Conservation (phyloP, 2,113 vertebrate species). For the Sinocyclocheilus maitianheensis region DNA sequence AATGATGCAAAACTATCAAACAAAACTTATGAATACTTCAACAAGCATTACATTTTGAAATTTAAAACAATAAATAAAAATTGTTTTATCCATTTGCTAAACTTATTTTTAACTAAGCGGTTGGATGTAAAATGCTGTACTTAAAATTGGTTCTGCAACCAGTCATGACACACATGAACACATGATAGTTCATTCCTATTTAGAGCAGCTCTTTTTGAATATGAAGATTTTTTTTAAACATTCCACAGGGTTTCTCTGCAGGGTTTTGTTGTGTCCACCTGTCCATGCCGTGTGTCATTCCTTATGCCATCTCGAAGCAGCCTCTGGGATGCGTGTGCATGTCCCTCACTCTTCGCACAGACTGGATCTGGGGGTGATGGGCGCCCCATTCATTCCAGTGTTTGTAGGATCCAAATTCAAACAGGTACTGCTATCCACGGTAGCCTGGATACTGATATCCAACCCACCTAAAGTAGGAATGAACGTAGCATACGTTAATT, state of each 20-base stretch:
- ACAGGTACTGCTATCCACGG: conserved; percentile 81
- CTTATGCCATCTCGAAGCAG: conserved; percentile 76
- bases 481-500: neutral
- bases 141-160: neutral
- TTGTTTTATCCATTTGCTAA: neutral
- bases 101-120: neutral
- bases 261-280: conserved; percentile 39
- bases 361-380: conserved; percentile 81
- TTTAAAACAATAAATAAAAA: neutral
- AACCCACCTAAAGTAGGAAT: conserved; percentile 74
- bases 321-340: conserved; percentile 81
- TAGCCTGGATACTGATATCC: conserved; percentile 86
- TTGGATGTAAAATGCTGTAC: neutral
- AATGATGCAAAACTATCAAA: conserved; percentile 1
- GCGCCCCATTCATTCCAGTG: conserved; percentile 86
- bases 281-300: conserved; percentile 30
- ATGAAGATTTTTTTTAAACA: neutral
- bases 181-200: neutral
- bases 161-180: neutral
- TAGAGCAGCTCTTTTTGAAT: neutral
- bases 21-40: neutral
- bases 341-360: conserved; percentile 81
- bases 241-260: conserved; percentile 8
- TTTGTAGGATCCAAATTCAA: conserved; percentile 78
- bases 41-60: neutral